phyloP scores from a whole-genome alignment of 2,113 vertebrate species.

The Struthio camelus region DNA sequence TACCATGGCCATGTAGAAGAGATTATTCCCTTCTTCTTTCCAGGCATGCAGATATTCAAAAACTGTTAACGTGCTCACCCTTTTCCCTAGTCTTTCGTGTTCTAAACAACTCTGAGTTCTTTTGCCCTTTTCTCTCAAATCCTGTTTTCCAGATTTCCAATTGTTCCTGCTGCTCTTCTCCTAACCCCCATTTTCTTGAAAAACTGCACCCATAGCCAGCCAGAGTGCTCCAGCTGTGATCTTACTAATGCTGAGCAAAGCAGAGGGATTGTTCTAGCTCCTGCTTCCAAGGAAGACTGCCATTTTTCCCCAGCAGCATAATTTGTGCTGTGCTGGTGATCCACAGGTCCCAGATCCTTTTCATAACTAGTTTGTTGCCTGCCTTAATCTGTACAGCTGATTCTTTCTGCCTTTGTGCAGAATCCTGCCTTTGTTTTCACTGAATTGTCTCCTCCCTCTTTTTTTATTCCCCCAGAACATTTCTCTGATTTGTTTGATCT shows the following conservation, averaged over 20 bases:
- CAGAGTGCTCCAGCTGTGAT: neutral
- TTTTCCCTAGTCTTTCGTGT: neutral
- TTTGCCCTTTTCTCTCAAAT: neutral
- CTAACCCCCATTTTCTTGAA: neutral
- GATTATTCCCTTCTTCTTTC: neutral
- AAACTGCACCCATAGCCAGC: neutral
- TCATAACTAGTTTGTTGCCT: neutral
- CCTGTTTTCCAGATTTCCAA: neutral
- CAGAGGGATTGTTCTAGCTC: neutral
- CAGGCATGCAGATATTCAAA: neutral
- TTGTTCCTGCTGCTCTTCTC: neutral
- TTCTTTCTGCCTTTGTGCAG: neutral
- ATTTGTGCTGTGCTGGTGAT: neutral
- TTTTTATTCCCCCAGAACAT: slow-evolving; percentile 8
- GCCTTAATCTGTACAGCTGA: neutral
- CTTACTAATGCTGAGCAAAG: neutral
- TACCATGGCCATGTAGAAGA: neutral
- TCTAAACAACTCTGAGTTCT: neutral
- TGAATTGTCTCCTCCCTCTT: slow-evolving; percentile 26
- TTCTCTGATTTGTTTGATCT: slow-evolving; percentile 65
- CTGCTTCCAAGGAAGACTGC: neutral
- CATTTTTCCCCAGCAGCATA: neutral
- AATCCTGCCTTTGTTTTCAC: slow-evolving; percentile 13
- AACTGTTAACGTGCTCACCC: neutral
- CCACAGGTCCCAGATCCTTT: neutral